phyloP scores from a whole-genome alignment of 2,797 vertebrate species.

The Clarias platycephalus region DNA sequence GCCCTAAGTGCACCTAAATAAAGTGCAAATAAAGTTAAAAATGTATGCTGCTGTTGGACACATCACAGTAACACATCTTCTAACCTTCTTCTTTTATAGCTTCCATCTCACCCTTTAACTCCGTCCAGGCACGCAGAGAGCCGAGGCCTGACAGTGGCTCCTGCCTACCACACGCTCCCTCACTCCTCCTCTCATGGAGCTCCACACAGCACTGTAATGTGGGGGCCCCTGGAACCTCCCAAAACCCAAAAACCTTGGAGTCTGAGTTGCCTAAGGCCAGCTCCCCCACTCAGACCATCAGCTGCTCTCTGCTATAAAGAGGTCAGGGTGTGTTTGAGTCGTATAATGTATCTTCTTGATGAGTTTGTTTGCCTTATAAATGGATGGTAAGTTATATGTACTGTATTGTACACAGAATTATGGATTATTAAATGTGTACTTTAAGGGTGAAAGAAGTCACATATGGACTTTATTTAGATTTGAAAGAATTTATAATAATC shows the following conservation, averaged over 20 bases:
- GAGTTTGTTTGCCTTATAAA: too few species aligned
- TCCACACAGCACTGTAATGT: conserved; percentile 80
- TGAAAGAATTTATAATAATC: not conserved
- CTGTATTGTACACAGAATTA: too few species aligned
- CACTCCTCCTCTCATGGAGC: conserved; percentile 84
- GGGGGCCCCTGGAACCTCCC: conserved; percentile 89
- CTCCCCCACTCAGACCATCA: conserved; percentile 88
- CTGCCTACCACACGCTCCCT: conserved; percentile 88
- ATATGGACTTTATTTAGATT: not conserved
- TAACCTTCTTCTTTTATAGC: conserved; percentile 64
- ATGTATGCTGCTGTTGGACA: not conserved
- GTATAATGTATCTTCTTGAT: not conserved
- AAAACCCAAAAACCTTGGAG: conserved; percentile 95
- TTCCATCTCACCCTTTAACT: conserved; percentile 86
- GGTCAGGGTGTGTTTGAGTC: conserved; percentile 67
- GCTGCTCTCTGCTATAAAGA: conserved; percentile 94
- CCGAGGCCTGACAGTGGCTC: conserved; percentile 77
- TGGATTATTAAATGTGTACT: not conserved
- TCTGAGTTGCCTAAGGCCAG: conserved; percentile 91
- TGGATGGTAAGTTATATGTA: too few species aligned
- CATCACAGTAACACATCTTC: not conserved
- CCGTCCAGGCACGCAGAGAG: conserved; percentile 88
- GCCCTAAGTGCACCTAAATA: not conserved
- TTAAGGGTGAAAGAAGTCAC: not conserved
- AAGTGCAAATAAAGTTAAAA: not conserved